A percentile compares a stretch with the other conserved stretches of the same genome.
phyloP scores from a whole-genome alignment of 2,888 invertebrate species.

The Ennomos quercinarius region DNA sequence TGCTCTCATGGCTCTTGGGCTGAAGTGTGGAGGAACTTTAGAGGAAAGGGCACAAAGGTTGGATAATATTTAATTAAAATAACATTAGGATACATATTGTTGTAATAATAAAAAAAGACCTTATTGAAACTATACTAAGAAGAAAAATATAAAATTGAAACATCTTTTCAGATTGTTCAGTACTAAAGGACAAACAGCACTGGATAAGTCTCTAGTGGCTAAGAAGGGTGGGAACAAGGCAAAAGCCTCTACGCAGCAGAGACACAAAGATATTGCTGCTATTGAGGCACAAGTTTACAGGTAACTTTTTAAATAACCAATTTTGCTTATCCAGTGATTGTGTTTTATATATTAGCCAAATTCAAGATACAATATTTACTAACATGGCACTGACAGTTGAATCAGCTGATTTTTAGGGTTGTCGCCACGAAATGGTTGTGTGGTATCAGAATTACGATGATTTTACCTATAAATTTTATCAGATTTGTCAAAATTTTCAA shows the following conservation, averaged over 20 bases:
- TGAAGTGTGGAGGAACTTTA: constrained; percentile 99
- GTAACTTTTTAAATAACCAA: constrained; percentile 51
- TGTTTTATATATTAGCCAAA: too few relatives aligned
- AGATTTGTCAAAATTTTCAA: too few relatives aligned
- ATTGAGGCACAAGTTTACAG: constrained; percentile 96
- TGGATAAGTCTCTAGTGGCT: constrained; percentile 96
- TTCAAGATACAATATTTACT: too few relatives aligned
- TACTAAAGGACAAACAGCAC: constrained; percentile 97
- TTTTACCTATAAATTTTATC: too few relatives aligned
- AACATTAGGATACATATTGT: too few relatives aligned
- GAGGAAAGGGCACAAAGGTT: constrained; percentile 98
- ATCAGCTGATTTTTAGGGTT: too few relatives aligned
- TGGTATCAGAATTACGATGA: too few relatives aligned
- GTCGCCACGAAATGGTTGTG: too few relatives aligned
- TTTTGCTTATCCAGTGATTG: too few relatives aligned
- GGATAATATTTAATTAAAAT: too few relatives aligned
- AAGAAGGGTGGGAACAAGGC: constrained; percentile 92
- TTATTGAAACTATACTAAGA: neutral
- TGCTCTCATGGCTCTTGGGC: constrained; percentile 96
- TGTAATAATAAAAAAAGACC: too few relatives aligned
- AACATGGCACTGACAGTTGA: too few relatives aligned
- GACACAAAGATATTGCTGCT: constrained; percentile 94
- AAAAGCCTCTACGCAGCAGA: constrained; percentile 81
- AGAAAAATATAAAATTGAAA: neutral
- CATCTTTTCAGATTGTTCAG: constrained; percentile 89